phyloP scores from a whole-genome alignment of 2,888 invertebrate genomes.

The Drosophila prostipennis region DNA sequence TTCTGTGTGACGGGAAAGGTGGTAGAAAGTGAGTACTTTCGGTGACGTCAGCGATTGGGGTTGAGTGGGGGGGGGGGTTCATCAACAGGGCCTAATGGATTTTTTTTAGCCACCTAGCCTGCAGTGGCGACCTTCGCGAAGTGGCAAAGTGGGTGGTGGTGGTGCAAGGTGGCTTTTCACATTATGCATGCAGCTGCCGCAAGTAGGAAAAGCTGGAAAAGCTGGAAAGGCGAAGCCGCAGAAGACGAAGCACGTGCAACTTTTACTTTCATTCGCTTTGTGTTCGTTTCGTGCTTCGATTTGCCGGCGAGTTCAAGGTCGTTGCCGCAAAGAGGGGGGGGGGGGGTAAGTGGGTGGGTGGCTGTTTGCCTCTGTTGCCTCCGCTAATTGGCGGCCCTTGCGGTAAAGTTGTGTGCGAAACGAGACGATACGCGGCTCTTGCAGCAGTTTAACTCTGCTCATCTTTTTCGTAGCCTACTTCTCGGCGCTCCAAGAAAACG shows the following conservation, averaged over 20 bases:
- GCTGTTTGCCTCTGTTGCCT: background rate
- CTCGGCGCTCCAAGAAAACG: conserved; percentile 18
- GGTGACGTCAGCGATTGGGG: conserved; percentile 27
- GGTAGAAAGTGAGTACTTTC: conserved; percentile 10
- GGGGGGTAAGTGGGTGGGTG: background rate
- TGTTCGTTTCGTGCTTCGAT: conserved; percentile 67
- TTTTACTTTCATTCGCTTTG: conserved; percentile 71
- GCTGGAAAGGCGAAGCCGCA: conserved; percentile 10
- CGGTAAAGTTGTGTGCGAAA: conserved; percentile 18
- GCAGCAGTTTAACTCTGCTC: background rate
- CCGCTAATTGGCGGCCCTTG: conserved; percentile 41
- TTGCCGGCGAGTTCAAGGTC: conserved; percentile 73
- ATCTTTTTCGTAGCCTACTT: conserved; percentile 56
- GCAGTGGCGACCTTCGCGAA: conserved; percentile 51
- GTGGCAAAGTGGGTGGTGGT: background rate
- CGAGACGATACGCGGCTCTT: background rate
- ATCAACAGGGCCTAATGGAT: conserved; percentile 40
- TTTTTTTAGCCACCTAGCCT: conserved; percentile 28
- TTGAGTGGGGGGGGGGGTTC: conserved; percentile 12
- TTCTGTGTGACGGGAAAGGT: no score
- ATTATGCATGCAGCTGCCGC: conserved; percentile 75
- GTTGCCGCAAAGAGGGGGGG: conserved; percentile 12
- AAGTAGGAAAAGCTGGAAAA: conserved; percentile 48
- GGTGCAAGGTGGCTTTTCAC: conserved; percentile 30
- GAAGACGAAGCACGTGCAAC: conserved; percentile 55